Base-by-base conservation (phyloP, 2,113 vertebrate species). In the Hemiprocne comata region DNA sequence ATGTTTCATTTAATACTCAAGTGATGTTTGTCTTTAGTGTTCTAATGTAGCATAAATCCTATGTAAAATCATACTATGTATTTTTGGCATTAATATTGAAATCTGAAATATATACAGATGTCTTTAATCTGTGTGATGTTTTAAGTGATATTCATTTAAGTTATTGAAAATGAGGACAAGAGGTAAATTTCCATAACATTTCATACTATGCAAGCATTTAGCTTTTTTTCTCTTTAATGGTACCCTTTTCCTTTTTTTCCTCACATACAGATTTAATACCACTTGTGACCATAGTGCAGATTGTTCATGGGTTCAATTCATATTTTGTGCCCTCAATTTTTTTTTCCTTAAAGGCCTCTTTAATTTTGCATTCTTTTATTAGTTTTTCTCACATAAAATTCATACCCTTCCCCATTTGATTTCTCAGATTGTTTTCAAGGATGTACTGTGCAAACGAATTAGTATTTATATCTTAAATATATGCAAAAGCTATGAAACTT, bases 51-150 rank as follows among this genome's bases (percentile, higher is more conserved):
- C 99, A 99, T 98, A 99, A 99, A 98, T 98, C 97, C 98, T 98
- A 97, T 99, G 99, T 99, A 98, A 99, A 99, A 99, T 99, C 99
- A 99, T 99, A 98, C 98, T 98, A 98, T 99, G 99, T 99, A 99
- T 99, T 99, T 99, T 99, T 99, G 99, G 99, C 98, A 98, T 99
- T 99, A 99, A 97, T 99, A 99, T 99, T 99, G 98, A 99, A 98
- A 99, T 99, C 98, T 98, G 98, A 99, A 99, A 99, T 99, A 98
- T 98, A 98, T 98, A 98, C 98, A 98, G 98, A 99, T 98, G 94
- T 98, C 98, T 98, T 98, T 98, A 97, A 97, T 98, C 96, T 97
- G 97, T 97, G 97, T 98, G 97, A 97, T 94, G 97, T 98, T 96
- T 98, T 98, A 98, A 98, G 96, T 97, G 95, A 97, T 98, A 88